Percentiles rank a stretch among this genome's conserved stretches.
Conservation (phyloP, 2,888 invertebrate species). For the Thera britannica region DNA sequence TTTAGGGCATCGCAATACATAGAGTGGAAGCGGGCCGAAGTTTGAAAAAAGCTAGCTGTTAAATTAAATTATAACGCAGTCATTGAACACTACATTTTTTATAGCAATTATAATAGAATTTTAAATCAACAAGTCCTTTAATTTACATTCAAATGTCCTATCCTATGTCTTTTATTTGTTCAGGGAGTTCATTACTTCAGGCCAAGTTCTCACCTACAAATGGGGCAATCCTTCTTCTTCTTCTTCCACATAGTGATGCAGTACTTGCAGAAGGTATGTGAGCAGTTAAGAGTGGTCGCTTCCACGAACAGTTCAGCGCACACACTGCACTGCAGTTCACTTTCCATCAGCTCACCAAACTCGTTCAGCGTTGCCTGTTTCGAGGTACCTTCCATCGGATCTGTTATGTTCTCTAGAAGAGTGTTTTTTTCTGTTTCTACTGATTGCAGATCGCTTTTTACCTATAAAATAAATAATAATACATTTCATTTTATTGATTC, state of each 20-base stretch:
- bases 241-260: conserved; percentile 90
- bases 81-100: no score
- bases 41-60: no score
- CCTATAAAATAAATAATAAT: conserved; percentile 47
- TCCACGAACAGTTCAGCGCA: conserved; percentile 90
- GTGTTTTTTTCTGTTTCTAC: conserved; percentile 66
- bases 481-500: no score
- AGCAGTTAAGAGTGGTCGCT: conserved; percentile 89
- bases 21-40: no score
- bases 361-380: conserved; percentile 61
- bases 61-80: no score
- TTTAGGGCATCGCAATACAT: no score
- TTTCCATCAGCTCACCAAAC: conserved; percentile 86
- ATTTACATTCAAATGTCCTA: no score
- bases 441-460: conserved; percentile 60
- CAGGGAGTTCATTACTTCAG: no score
- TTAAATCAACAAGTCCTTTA: no score
- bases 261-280: conserved; percentile 89
- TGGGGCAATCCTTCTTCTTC: conserved; percentile 89
- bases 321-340: conserved; percentile 90
- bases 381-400: conserved; percentile 48
- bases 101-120: no score
- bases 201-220: conserved; percentile 80
- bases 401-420: conserved; percentile 56
- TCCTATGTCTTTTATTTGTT: no score